phyloP scores from a whole-genome alignment of 2,113 vertebrate genomes.

The Cyanoderma ruficeps region DNA sequence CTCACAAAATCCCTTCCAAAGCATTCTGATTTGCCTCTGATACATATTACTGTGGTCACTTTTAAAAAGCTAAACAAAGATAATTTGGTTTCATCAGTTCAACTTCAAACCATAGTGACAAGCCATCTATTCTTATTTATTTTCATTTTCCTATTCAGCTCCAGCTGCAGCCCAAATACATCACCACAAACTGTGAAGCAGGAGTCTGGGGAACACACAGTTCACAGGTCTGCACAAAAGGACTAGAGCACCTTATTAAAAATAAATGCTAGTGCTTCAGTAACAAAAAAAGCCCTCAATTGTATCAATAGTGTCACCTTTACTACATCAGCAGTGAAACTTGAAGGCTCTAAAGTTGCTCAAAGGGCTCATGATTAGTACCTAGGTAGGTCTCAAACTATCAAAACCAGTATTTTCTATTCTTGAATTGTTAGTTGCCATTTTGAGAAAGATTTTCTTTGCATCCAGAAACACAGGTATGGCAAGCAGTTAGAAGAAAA shows the following conservation, averaged over 20 bases:
- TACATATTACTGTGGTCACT: slow-evolving; percentile 17
- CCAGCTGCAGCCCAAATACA: background rate
- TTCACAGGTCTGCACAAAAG: background rate
- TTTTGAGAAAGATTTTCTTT: background rate
- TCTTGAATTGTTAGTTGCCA: background rate
- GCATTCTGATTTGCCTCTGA: slow-evolving; percentile 26
- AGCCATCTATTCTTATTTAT: background rate
- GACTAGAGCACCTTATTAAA: background rate
- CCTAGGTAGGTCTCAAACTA: background rate
- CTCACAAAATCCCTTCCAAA: slow-evolving; percentile 46
- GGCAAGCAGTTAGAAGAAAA: background rate
- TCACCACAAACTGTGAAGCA: background rate
- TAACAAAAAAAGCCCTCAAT: background rate
- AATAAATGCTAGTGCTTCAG: background rate
- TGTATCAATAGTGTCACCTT: background rate
- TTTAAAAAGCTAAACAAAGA: slow-evolving; percentile 1
- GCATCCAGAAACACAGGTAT: background rate
- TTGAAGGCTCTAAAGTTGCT: background rate
- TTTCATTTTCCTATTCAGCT: background rate
- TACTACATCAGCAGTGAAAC: background rate
- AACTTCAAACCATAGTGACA: background rate
- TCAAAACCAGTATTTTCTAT: background rate
- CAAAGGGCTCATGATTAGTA: background rate
- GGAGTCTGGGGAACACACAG: background rate
- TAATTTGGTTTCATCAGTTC: slow-evolving; percentile 7